Conservation (phyloP, 2,797 vertebrate genomes). For the Halcyon smyrnensis region DNA sequence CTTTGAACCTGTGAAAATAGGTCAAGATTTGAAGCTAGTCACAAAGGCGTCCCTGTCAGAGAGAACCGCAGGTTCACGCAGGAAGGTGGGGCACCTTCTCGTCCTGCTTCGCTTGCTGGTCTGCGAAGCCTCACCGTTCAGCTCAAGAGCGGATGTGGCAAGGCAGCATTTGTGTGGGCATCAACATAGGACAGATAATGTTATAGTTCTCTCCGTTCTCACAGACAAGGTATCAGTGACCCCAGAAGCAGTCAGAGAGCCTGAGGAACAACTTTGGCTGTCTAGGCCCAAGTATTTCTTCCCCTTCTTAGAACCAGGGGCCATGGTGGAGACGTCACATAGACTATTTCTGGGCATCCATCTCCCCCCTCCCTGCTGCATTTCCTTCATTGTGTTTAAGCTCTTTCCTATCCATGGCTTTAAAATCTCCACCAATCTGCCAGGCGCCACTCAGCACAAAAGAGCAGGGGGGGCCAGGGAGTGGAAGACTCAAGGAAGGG, state of each 20-base stretch:
- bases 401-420: conserved; percentile 75
- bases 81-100: background rate
- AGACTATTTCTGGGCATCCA: conserved; percentile 67
- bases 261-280: background rate
- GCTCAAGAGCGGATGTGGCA: background rate
- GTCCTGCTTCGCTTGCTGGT: background rate
- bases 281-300: background rate
- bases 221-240: background rate
- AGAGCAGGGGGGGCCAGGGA: conserved; percentile 1
- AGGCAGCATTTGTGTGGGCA: background rate
- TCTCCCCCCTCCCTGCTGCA: conserved; percentile 38
- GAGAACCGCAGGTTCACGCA: background rate
- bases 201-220: background rate
- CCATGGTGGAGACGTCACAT: rapidly evolving
- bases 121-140: rapidly evolving
- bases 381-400: conserved; percentile 71
- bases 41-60: background rate
- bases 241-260: background rate
- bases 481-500: background rate
- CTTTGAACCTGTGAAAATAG: background rate
- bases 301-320: background rate
- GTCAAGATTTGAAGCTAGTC: background rate
- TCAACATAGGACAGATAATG: rapidly evolving
- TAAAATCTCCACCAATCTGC: conserved; percentile 77
- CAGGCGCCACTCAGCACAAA: conserved; percentile 76